Base-by-base conservation (phyloP, 2,888 invertebrate genomes). In the Drosophila antonietae region DNA sequence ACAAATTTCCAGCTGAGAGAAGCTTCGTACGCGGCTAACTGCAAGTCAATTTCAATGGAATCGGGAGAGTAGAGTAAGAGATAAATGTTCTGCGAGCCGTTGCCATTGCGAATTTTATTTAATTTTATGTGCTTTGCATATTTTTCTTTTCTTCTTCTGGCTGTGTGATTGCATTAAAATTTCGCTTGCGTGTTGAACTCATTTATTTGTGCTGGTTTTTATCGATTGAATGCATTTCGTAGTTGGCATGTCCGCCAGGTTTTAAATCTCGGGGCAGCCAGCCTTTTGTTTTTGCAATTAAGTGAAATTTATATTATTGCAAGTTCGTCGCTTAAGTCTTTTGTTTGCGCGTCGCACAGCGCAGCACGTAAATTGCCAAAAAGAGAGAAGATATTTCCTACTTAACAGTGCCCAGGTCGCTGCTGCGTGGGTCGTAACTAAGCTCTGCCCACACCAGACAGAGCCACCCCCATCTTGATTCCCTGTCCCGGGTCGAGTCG, bases 241-340 rank as follows among this genome's bases (percentile, higher is more conserved):
- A 79, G 76, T 73, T 78, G 69, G 73, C 61, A 56, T 63, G 66
- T 46, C 58, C 44, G 78, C 41, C 28, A 46, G 73, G 66, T 52
- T 76, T 79, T 76, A 67, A 73, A 65, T 72, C 62, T 53, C 62
- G 31, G 31, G 0, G n/a, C n/a, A 46, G 47, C 15, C 46, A 46
- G 20, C 14, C 60, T 67, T 76, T 78, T 75, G 73, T 73, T 68
- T 80, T 71, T 75, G 88, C 86, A 88, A 83, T 86, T 86, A 86
- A 86, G 86, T 83, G 86, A 86, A 86, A 86, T 86, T 88, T 86
- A 86, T 86, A 83, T 86, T 83, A 88, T 78, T 73, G 88, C 86
- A 78, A 78, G 83, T 88, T 86, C 65, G 88, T 81, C 86, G 86
- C 86, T 86, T 88, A 80, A 86, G 80, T 88, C 83, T 86, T 86